These are phyloP conservation scores for Montipora foliosa DNA, from an alignment of 64 coral and sea anemone genomes.

Conservation along the genomic window DNA sequence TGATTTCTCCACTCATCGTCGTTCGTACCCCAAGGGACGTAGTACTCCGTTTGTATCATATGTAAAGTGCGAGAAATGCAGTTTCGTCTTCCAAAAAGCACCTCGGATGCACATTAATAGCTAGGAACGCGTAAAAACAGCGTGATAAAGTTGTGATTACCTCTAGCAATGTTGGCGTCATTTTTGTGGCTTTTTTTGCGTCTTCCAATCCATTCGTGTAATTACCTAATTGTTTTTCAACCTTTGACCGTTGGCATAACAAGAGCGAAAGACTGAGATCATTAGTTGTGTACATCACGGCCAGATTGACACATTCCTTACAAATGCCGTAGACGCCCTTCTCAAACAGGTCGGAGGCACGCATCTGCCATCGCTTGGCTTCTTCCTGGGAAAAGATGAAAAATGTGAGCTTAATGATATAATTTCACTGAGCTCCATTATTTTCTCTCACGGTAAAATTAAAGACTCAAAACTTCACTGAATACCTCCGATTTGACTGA, in stretches of 20 bases:
- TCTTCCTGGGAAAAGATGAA: not conserved
- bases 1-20: too few relatives aligned
- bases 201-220: not conserved
- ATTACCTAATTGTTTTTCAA: not conserved
- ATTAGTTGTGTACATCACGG: conserved; percentile 18
- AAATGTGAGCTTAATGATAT: not conserved
- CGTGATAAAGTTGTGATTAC: not conserved
- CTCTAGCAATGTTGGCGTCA: not conserved
- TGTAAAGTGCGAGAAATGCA: too few relatives aligned
- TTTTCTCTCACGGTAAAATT: not conserved
- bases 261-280: conserved; percentile 3
- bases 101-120: not conserved
- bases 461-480: not conserved
- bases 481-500: conserved; percentile 41
- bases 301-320: conserved; percentile 1
- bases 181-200: not conserved
- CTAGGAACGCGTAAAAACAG: too few relatives aligned
- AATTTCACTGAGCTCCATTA: not conserved
- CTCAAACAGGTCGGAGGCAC: not conserved
- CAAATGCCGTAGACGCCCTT: not conserved
- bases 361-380: conserved; percentile 15
- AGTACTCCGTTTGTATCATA: too few relatives aligned
- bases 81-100: too few relatives aligned
- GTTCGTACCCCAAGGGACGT: too few relatives aligned
- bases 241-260: conserved; percentile 27